phyloP scores from a whole-genome alignment of 2,113 vertebrate genomes.

The Okapia johnstoni region DNA sequence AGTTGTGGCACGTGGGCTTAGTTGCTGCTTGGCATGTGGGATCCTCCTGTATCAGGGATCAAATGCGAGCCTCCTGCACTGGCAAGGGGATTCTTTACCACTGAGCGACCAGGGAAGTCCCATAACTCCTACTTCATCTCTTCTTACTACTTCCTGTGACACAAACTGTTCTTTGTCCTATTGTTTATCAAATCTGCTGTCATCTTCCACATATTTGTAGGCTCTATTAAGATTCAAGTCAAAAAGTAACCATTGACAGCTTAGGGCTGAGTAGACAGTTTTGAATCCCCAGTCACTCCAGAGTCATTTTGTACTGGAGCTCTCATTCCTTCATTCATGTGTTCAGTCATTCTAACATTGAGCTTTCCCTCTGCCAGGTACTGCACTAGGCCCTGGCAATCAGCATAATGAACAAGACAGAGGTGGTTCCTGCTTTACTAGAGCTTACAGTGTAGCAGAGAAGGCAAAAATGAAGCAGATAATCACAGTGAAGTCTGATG shows the following conservation, averaged over 20 bases:
- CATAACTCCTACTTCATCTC: neutral
- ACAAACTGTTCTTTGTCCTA: neutral
- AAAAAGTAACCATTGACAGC: neutral
- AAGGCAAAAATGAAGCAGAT: slow-evolving; percentile 14
- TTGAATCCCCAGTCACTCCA: neutral
- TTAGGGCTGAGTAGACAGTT: neutral
- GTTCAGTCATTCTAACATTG: slow-evolving; percentile 2
- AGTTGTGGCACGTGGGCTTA: neutral
- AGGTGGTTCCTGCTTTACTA: neutral
- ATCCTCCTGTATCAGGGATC: neutral
- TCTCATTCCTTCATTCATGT: neutral
- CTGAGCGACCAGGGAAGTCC: neutral
- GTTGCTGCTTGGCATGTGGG: neutral
- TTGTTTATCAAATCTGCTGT: slow-evolving; percentile 8
- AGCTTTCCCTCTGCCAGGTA: neutral
- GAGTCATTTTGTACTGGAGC: neutral
- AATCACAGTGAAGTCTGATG: slow-evolving; percentile 14
- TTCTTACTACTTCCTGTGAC: neutral
- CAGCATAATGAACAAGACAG: neutral
- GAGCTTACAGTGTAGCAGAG: neutral
- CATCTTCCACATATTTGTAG: slow-evolving; percentile 17
- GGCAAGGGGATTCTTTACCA: neutral
- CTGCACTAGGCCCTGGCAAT: neutral
- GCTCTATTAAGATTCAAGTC: neutral
- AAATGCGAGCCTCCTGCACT: neutral